These are phyloP conservation scores for Neocrepidodera transversa DNA, from an alignment of 2,888 invertebrate species.

Conservation along the genomic window DNA sequence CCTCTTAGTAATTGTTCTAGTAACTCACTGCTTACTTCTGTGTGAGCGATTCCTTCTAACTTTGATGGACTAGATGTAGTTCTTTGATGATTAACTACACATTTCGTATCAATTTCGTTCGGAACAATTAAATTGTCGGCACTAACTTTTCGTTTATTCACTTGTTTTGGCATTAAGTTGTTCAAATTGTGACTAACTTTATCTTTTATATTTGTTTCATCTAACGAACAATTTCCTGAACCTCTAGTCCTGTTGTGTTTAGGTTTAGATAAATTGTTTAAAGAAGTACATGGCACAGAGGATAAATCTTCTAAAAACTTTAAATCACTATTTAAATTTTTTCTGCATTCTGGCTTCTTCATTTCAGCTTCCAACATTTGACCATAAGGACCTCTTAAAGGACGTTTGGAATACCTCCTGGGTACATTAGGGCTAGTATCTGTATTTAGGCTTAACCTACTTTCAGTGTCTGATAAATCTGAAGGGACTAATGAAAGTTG, in stretches of 20 bases:
- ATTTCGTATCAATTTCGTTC: slow-evolving; percentile 49
- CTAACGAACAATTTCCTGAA: slow-evolving; percentile 64
- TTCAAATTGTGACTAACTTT: slow-evolving; percentile 38
- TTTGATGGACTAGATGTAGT: slow-evolving; percentile 83
- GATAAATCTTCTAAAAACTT: slow-evolving; percentile 63
- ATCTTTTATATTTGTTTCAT: slow-evolving; percentile 53
- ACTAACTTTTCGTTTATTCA: slow-evolving; percentile 58
- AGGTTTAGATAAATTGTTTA: slow-evolving; percentile 47
- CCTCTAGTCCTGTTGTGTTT: slow-evolving; percentile 57
- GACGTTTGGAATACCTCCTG: slow-evolving; percentile 76
- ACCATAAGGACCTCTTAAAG: slow-evolving; percentile 77
- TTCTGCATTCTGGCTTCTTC: slow-evolving; percentile 70
- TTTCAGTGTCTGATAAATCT: slow-evolving; percentile 69
- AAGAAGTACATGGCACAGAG: slow-evolving; percentile 37
- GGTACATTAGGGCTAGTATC: slow-evolving; percentile 63
- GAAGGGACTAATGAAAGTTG: slow-evolving; percentile 63
- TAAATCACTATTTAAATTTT: slow-evolving; percentile 66
- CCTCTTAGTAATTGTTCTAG: slow-evolving; percentile 80
- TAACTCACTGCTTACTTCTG: slow-evolving; percentile 70
- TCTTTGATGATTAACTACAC: slow-evolving; percentile 72
- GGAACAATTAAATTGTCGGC: slow-evolving; percentile 54
- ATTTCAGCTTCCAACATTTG: slow-evolving; percentile 84
- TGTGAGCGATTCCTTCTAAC: slow-evolving; percentile 66
- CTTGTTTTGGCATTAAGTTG: slow-evolving; percentile 44
- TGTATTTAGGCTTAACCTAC: slow-evolving; percentile 59